Conservation (phyloP, 1,140 invertebrate genomes). For the Argopecten irradians region DNA sequence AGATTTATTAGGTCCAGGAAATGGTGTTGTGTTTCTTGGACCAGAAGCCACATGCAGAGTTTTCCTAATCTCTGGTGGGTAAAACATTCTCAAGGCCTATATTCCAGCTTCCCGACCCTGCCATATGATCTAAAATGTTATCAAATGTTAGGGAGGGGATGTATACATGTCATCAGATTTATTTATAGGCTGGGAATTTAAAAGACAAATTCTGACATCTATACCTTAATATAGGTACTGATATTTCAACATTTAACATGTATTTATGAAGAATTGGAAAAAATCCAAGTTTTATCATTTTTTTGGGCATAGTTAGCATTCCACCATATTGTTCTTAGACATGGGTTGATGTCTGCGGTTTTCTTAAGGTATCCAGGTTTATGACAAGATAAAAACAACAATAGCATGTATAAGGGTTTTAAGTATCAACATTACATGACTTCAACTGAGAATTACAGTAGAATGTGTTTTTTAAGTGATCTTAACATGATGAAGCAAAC, state of each 20-base stretch:
- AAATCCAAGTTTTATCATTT: background rate
- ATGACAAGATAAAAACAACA: background rate
- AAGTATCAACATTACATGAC: background rate
- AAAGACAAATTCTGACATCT: background rate
- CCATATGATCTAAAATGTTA: background rate
- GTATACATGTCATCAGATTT: background rate
- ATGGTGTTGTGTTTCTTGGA: background rate
- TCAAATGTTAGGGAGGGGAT: no score
- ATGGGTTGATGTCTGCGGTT: background rate
- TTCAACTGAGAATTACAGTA: background rate
- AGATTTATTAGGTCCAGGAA: background rate
- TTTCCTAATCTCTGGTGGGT: background rate
- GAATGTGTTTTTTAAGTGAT: background rate
- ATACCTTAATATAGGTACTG: background rate
- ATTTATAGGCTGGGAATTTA: background rate
- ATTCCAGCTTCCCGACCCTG: no score
- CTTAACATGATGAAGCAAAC: background rate
- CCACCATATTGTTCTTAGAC: background rate
- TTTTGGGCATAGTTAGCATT: background rate
- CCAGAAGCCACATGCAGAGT: background rate
- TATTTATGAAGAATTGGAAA: background rate
- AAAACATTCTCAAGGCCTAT: no score
- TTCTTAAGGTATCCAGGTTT: background rate
- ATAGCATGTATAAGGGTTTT: background rate
- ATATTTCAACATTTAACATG: background rate